Percentiles rank a stretch among this genome's conserved stretches.
Conservation (phyloP, 2,888 invertebrate species). For the Gandaritis pyraliata region DNA sequence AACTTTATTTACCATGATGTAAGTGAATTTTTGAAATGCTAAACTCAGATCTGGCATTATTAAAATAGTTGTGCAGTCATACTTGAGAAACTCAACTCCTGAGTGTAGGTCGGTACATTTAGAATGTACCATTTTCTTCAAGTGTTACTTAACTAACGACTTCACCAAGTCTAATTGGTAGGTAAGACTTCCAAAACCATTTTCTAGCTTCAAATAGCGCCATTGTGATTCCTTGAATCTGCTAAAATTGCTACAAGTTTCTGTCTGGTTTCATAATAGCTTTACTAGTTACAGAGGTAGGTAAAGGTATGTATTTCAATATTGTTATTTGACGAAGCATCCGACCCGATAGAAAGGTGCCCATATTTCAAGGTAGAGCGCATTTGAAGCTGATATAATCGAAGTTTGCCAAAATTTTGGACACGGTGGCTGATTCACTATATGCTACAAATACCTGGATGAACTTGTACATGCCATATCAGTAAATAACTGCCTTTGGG, state of each 20-base stretch:
- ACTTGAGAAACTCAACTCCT: slow-evolving; percentile 19
- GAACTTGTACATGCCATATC: too few relatives aligned
- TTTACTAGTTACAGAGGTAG: slow-evolving; percentile 44
- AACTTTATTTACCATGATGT: too few relatives aligned
- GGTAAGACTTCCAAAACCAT: slow-evolving; percentile 31
- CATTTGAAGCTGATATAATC: slow-evolving; percentile 61
- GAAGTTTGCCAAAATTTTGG: slow-evolving; percentile 69
- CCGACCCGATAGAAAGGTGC: slow-evolving; percentile 48
- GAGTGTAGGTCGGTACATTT: background rate
- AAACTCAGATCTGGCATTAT: background rate
- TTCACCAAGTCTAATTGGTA: slow-evolving; percentile 28
- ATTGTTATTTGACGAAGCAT: slow-evolving; percentile 56
- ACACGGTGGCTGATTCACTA: slow-evolving; percentile 58
- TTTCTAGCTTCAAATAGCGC: slow-evolving; percentile 26
- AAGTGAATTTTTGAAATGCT: too few relatives aligned
- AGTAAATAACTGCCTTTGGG: too few relatives aligned
- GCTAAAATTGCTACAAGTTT: slow-evolving; percentile 31
- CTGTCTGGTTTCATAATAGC: slow-evolving; percentile 45
- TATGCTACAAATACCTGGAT: slow-evolving; percentile 47
- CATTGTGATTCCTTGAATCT: slow-evolving; percentile 34
- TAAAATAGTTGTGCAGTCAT: too few relatives aligned
- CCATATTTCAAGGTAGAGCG: slow-evolving; percentile 77
- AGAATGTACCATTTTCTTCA: slow-evolving; percentile 18
- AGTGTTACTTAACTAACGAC: slow-evolving; percentile 28
- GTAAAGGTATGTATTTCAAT: slow-evolving; percentile 43